phyloP scores from a whole-genome alignment of 2,113 vertebrate species.

The Fukomys damarensis region DNA sequence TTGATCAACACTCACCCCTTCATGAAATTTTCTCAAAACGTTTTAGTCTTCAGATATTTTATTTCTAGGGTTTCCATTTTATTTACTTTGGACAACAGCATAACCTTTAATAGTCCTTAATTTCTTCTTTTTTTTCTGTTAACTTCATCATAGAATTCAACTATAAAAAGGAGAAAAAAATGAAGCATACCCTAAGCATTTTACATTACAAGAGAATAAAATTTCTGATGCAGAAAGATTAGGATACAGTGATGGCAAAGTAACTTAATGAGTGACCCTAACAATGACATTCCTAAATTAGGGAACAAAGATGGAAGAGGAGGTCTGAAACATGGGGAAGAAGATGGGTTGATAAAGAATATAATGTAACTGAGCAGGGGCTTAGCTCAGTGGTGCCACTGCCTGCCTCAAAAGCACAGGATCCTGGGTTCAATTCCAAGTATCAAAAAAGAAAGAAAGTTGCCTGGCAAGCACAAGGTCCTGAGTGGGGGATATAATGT shows the following conservation, averaged over 20 bases:
- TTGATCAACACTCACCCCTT: neutral
- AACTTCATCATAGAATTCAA: slow-evolving; percentile 26
- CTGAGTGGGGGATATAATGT: neutral
- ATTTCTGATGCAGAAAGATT: neutral
- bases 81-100: slow-evolving; percentile 13
- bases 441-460: too few relatives aligned
- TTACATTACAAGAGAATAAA: neutral
- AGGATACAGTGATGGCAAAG: neutral
- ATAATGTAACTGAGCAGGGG: neutral
- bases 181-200: neutral
- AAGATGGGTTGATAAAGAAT: neutral
- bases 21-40: neutral
- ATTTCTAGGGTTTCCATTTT: slow-evolving; percentile 23
- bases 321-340: neutral
- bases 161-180: neutral
- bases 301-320: neutral
- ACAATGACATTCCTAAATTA: neutral
- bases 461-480: too few relatives aligned
- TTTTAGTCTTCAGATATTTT: slow-evolving; percentile 4
- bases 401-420: too few relatives aligned
- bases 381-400: too few relatives aligned
- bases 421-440: too few relatives aligned
- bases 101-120: neutral
- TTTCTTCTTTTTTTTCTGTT: neutral
- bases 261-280: neutral